phyloP scores from a whole-genome alignment of 2,113 vertebrate genomes.

The Psettodes erumei region DNA sequence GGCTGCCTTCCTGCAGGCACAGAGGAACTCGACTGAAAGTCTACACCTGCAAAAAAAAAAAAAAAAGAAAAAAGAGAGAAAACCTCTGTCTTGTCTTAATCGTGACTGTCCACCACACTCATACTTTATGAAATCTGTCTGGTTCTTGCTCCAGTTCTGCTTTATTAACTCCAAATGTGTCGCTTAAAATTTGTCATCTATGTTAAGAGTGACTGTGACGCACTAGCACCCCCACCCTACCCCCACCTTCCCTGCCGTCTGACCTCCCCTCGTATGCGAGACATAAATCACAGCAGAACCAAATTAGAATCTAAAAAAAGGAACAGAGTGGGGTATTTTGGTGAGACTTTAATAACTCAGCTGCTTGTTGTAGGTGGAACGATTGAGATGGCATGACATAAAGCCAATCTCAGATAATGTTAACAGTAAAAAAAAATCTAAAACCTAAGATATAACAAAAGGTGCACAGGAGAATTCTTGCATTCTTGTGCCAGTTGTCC shows the following conservation, averaged over 20 bases:
- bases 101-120: constrained; percentile 7
- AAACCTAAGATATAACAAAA: constrained; percentile 2
- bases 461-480: constrained; percentile 2
- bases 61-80: too few species aligned
- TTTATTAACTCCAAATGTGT: constrained; percentile 56
- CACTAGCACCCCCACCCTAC: not conserved
- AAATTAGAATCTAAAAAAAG: constrained; percentile 80
- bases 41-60: constrained; percentile 33
- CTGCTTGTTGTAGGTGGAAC: constrained; percentile 59
- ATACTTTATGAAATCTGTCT: constrained; percentile 56
- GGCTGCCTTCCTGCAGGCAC: constrained; percentile 43
- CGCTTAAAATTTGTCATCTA: constrained; percentile 67
- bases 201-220: constrained; percentile 69
- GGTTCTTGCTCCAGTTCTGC: constrained; percentile 56
- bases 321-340: constrained; percentile 74
- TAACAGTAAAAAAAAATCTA: constrained; percentile 10
- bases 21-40: constrained; percentile 43
- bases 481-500: not conserved
- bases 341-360: constrained; percentile 62
- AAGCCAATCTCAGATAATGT: constrained; percentile 35
- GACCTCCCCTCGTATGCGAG: constrained; percentile 66
- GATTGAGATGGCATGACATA: constrained; percentile 54
- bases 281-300: constrained; percentile 78
- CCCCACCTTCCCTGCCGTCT: not conserved
- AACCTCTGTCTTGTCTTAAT: constrained; percentile 13